phyloP scores from a whole-genome alignment of 2,113 vertebrate species.

The Pachycephala philippinensis region DNA sequence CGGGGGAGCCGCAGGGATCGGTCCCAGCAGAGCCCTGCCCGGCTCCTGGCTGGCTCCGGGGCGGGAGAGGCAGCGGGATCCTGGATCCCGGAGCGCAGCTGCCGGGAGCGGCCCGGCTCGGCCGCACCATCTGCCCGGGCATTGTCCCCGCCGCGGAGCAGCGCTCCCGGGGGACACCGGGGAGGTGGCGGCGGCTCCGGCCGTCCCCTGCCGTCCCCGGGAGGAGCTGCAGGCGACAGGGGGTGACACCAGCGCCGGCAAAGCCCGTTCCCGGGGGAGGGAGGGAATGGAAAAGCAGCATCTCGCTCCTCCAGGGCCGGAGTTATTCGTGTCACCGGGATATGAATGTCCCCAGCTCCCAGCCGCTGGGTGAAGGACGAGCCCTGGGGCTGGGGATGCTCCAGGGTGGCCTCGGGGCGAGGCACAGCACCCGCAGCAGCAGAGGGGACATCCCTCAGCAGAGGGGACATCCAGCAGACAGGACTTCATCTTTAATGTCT shows the following conservation, averaged over 20 bases:
- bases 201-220: not conserved
- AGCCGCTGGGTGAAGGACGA: rapidly evolving
- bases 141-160: not conserved
- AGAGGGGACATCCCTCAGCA: not conserved
- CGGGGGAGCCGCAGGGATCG: rapidly evolving
- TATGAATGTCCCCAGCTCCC: rapidly evolving
- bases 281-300: not conserved
- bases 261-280: not conserved
- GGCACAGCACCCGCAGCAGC: not conserved
- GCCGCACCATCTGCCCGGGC: not conserved
- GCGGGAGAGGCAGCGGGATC: not conserved
- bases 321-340: not conserved
- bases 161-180: not conserved
- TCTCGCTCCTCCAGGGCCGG: rapidly evolving
- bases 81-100: not conserved
- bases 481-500: not conserved
- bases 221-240: not conserved
- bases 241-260: not conserved
- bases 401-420: not conserved
- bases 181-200: not conserved
- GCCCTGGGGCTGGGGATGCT: not conserved
- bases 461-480: not conserved
- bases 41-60: rapidly evolving
- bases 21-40: not conserved
- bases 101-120: not conserved